Evolutionary conservation across 2,113 vertebrate species (phyloP).

Genomic region (Crotophaga sulcirostris): DNA sequence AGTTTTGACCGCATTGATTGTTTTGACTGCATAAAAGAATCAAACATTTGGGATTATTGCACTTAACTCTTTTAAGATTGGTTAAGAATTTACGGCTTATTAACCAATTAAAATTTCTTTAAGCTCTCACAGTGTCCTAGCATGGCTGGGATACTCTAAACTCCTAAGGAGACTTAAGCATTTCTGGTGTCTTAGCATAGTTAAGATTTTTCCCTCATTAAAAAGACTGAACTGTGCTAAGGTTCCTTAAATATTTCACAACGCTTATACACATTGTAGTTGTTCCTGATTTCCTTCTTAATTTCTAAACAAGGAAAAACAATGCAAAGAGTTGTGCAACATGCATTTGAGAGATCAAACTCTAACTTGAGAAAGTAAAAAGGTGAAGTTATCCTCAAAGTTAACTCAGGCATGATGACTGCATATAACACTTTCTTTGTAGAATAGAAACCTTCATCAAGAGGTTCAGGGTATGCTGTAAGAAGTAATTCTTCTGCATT

Average conservation of each 20-base stretch:
- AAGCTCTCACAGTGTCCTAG: background rate
- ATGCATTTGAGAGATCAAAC: background rate
- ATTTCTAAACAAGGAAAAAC: background rate
- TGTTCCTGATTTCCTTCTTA: background rate
- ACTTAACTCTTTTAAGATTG: background rate
- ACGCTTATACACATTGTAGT: background rate
- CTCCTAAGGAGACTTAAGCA: background rate
- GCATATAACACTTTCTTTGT: background rate
- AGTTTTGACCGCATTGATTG: background rate
- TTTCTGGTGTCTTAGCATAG: background rate
- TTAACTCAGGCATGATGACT: background rate
- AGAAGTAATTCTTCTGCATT: background rate
- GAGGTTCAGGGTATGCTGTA: background rate
- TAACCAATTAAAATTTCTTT: conserved; percentile 37
- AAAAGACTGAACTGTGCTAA: background rate
- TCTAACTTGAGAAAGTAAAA: background rate
- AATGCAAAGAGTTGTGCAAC: background rate
- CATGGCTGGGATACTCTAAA: background rate
- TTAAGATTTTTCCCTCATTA: conserved; percentile 24
- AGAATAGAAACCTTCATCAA: background rate
- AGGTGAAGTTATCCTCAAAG: background rate
- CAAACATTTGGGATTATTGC: background rate
- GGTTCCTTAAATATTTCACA: background rate
- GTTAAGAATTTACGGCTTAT: conserved; percentile 12
- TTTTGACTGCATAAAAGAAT: conserved; percentile 30